Base-by-base conservation (phyloP, 2,113 vertebrate species). In the Myotis yumanensis region DNA sequence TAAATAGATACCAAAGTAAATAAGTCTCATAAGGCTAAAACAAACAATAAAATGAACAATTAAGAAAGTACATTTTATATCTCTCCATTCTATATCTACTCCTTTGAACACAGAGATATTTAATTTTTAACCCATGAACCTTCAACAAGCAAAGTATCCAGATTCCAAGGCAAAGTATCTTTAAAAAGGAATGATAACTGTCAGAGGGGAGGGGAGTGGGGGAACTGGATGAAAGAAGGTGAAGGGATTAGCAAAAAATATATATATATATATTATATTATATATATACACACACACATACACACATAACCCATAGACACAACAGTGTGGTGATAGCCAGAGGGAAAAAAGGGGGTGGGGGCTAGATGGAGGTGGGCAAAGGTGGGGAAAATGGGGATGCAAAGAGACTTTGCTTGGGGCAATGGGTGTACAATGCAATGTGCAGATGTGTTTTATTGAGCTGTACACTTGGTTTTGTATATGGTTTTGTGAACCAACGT, bases 1-100 rank as follows among this genome's bases (percentile, higher is more conserved):
- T 93, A 80, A 71, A 79, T 9, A 95, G 43, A 82, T 80, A 72
- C 6, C 23, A 25, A 89, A 83, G 72, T 89, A 89, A 92, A 88
- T 68, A 46, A 81, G 32, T 91, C 79, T 90, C 68, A 77, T 68
- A 93, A 89, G n/a, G 14, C 7, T 20, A 82, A 17, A 59, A 81
- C 20, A 95, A 92, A 94, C 62, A 22, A 93, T 40, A 73, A 92
- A 89, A 71, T 40, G 84, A 95, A 83, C 72, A 95, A 96, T 84
- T 76, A 82, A 52, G 7, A 88, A 93, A 86, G 80, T 11, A 54
- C 1, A 85, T 76, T 92, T 90, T 83, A 85, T 0, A 37, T 75
- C 35, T 96, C 20, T 76, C n/a, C 85, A 30, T 37, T 86, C 37
- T 77, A 7, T 80, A 86, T 69, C 23, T 90, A 92, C 3, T 73